Evolutionary conservation across 2,888 invertebrate genomes (phyloP), one percentile per base, ranked within the genome.

Genomic region (Coleophora flavipennella): DNA sequence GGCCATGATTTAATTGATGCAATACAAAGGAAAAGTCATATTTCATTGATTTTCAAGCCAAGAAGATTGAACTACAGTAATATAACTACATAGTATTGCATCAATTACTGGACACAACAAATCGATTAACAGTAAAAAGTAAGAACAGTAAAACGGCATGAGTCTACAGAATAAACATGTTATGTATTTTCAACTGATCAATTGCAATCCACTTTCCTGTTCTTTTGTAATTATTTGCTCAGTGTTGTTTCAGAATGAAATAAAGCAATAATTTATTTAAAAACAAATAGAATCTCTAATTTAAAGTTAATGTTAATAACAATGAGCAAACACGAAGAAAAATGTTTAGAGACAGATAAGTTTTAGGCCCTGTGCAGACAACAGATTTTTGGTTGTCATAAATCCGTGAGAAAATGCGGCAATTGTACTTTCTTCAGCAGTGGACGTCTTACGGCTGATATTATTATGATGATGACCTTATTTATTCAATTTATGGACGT

Each of bases 1-100:
- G 60, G 59, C 56, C 49, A 53, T 55, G 53, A 51, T 26, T 55
- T 60, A 64, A 67, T 67, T 71, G 73, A 77, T 58, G 75, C 72
- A 74, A 63, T 66, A 75, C 70, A 55, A 51, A 11, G 13, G 6
- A 20, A 26, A n/a, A n/a, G n/a, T n/a, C n/a, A n/a, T 26, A 34
- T 26, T 12, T 7, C 11, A 32, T 32, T 26, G 35, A n/a, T 34
- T 27, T 35, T 28, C 7, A 14, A 10, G 9, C 20, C 6, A 20
- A 20, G 20, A 10, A 26, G 12, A 13, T 7, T 20, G 31, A 31
- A 35, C 32, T 33, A 39, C 32, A 35, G 10, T 13, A 33, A 13
- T 12, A 12, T 51, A 55, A 56, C 45, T 46, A 48, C 50, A 50
- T 53, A 41, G 48, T 50, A 51, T 54, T 55, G 57, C 57, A 45